These are phyloP conservation scores for Decapterus maruadsi DNA, from an alignment of 2,797 vertebrate genomes.

Conservation along the genomic window DNA sequence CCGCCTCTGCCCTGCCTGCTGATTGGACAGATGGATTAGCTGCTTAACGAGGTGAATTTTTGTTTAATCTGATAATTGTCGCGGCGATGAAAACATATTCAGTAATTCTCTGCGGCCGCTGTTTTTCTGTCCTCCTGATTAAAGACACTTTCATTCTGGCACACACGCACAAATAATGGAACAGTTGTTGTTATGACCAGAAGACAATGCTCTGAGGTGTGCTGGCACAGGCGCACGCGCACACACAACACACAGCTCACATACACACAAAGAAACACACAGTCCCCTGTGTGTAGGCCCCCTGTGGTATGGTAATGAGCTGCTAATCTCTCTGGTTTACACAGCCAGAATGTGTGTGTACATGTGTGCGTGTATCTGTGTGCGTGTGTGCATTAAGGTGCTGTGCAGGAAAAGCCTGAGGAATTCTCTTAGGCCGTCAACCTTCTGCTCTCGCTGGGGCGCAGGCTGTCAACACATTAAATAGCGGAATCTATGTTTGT, in stretches of 20 bases:
- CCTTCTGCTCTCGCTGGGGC: slow-evolving; percentile 83
- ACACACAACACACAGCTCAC: slow-evolving; percentile 36
- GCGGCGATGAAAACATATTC: slow-evolving; percentile 76
- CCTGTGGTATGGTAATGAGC: slow-evolving; percentile 84
- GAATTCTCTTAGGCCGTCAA: slow-evolving; percentile 83
- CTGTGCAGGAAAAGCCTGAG: slow-evolving; percentile 79
- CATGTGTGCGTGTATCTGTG: slow-evolving; percentile 46
- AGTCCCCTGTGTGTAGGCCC: slow-evolving; percentile 75
- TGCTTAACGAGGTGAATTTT: slow-evolving; percentile 75
- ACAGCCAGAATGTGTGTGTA: slow-evolving; percentile 72
- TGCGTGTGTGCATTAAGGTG: slow-evolving; percentile 71
- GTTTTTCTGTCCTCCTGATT: slow-evolving; percentile 75
- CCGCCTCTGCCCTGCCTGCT: slow-evolving; percentile 59
- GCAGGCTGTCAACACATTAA: slow-evolving; percentile 84
- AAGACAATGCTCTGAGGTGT: slow-evolving; percentile 78
- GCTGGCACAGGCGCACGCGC: slow-evolving; percentile 46
- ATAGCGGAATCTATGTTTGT: slow-evolving; percentile 54
- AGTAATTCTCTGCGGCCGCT: slow-evolving; percentile 69
- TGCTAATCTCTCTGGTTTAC: slow-evolving; percentile 85
- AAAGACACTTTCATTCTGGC: slow-evolving; percentile 74
- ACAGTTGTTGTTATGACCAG: slow-evolving; percentile 83
- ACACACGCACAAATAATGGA: slow-evolving; percentile 69
- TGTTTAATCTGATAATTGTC: slow-evolving; percentile 81
- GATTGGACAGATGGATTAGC: slow-evolving; percentile 78
- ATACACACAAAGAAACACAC: slow-evolving; percentile 51